Conservation (phyloP, 2,113 vertebrate species). For the Sphaerodactylus townsendi region DNA sequence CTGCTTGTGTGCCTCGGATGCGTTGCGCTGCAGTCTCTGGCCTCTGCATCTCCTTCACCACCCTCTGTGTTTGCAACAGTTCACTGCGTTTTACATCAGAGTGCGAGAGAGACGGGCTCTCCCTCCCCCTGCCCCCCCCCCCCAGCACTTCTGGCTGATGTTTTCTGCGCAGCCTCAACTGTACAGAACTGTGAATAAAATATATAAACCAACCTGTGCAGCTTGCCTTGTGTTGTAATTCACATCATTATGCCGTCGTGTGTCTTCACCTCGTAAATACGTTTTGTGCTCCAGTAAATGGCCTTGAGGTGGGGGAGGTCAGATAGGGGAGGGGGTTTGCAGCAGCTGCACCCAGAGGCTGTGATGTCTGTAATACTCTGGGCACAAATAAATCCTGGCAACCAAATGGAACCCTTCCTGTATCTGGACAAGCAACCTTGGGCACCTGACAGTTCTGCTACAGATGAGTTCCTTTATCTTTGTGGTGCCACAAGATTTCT, state of each 20-base stretch:
- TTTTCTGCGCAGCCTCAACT: conserved; percentile 38
- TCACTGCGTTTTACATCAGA: accelerated
- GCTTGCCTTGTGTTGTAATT: neutral
- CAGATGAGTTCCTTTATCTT: no score
- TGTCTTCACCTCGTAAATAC: neutral
- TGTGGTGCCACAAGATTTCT: no score
- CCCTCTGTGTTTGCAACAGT: neutral
- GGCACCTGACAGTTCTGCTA: no score
- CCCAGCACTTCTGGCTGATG: neutral
- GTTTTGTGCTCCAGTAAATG: neutral
- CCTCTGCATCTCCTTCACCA: neutral
- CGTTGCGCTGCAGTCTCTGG: neutral
- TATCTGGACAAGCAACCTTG: no score
- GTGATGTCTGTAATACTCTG: no score
- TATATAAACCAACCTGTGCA: neutral
- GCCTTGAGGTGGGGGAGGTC: neutral
- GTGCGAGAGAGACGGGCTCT: accelerated
- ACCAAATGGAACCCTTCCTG: no score
- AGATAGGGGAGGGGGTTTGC: no score
- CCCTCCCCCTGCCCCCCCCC: no score
- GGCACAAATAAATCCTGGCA: no score
- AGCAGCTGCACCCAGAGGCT: no score
- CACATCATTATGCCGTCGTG: neutral
- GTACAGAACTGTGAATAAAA: conserved; percentile 15
- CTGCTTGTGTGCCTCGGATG: neutral